These are phyloP conservation scores for Sternotherus odoratus DNA, from an alignment of 2,797 vertebrate genomes.

Conservation along the genomic window DNA sequence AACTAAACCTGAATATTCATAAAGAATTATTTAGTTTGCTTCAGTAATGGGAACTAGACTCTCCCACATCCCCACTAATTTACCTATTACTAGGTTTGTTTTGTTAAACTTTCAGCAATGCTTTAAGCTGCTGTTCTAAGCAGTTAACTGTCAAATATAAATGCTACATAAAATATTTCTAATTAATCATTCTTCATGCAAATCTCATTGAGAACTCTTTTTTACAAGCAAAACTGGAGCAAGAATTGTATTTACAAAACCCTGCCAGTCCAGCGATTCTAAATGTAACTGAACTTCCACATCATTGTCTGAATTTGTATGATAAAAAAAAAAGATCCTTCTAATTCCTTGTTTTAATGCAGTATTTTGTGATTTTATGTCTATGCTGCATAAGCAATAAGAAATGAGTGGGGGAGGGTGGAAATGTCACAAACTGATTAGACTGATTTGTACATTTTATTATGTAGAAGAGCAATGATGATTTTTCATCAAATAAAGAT, in stretches of 20 bases:
- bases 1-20: background rate
- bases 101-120: background rate
- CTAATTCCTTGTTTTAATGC: background rate
- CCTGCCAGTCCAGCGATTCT: background rate
- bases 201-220: background rate
- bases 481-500: background rate
- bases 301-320: background rate
- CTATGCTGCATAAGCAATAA: background rate
- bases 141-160: constrained; percentile 11
- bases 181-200: background rate
- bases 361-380: background rate
- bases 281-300: background rate
- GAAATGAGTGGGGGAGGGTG: background rate
- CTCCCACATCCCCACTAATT: background rate
- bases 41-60: constrained; percentile 31
- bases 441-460: background rate
- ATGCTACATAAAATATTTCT: background rate
- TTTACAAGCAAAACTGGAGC: background rate
- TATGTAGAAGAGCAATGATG: background rate
- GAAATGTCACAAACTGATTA: background rate
- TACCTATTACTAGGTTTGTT: background rate
- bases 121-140: constrained; percentile 11
- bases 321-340: background rate
- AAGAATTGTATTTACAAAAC: background rate
- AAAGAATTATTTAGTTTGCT: background rate